phyloP scores from a whole-genome alignment of 2,113 vertebrate species.

The Baryphthengus martii region DNA sequence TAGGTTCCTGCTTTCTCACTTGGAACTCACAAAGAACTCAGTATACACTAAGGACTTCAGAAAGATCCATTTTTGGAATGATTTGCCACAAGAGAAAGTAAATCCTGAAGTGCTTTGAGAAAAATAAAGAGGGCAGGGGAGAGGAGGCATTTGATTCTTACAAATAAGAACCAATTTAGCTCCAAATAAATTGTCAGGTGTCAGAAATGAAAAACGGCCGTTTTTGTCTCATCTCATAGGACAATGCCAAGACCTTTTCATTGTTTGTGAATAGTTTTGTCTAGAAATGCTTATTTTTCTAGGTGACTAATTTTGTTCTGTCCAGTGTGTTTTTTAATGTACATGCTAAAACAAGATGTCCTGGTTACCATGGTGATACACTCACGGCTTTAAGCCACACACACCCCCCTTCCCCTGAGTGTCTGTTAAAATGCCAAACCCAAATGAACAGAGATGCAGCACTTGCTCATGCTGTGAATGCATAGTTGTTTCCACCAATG shows the following conservation, averaged over 20 bases:
- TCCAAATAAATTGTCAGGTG: background rate
- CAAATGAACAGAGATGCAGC: background rate
- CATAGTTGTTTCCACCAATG: background rate
- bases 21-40: background rate
- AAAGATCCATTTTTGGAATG: background rate
- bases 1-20: background rate
- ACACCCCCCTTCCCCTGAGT: background rate
- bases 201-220: background rate
- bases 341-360: constrained; percentile 22
- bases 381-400: background rate
- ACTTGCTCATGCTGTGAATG: background rate
- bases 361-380: constrained; percentile 45
- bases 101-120: background rate
- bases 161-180: background rate
- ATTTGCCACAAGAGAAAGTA: background rate
- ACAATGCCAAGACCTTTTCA: background rate
- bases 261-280: background rate
- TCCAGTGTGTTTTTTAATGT: background rate
- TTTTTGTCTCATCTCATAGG: background rate
- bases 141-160: background rate
- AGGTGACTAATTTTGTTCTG: background rate
- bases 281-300: background rate
- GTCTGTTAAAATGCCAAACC: constrained; percentile 13
- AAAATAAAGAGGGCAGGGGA: background rate
- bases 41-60: background rate